Evolutionary conservation across 30 jellyfish, hydroid and myxozoan genomes (phyloP).

Genomic region (Clytia hemisphaerica): DNA sequence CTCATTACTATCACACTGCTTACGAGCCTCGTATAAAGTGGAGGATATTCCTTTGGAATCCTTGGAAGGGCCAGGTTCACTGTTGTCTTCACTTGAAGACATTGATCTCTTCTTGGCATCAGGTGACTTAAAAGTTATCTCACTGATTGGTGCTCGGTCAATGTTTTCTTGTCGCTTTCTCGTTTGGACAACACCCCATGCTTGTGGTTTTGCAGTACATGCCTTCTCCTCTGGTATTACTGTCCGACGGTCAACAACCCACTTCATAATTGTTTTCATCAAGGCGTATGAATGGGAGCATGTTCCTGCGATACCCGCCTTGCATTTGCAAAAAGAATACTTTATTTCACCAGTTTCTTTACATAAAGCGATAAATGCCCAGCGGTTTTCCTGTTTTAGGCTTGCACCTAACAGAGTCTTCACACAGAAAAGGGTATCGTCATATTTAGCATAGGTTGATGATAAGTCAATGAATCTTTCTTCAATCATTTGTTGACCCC

Average conservation of each 20-base stretch:
- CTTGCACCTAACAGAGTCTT: slow-evolving; percentile 4
- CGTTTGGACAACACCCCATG: slow-evolving; percentile 9
- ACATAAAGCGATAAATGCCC: slow-evolving; percentile 8
- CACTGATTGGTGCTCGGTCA: background rate
- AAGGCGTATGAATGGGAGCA: slow-evolving; percentile 20
- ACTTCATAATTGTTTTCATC: slow-evolving; percentile 1
- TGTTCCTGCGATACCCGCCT: slow-evolving; percentile 15
- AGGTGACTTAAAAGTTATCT: background rate
- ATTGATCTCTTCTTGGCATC: background rate
- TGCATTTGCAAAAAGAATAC: slow-evolving; percentile 2
- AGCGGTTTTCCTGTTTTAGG: slow-evolving; percentile 7
- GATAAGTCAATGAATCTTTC: slow-evolving; percentile 12
- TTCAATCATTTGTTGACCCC: slow-evolving; percentile 17
- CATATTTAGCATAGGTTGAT: slow-evolving; percentile 3
- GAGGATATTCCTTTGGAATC: background rate
- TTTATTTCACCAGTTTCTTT: slow-evolving; percentile 1
- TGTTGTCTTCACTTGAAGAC: background rate
- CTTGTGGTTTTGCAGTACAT: slow-evolving; percentile 11
- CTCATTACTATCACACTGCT: background rate
- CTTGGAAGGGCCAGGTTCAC: background rate
- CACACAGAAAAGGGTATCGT: background rate
- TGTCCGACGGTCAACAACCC: slow-evolving; percentile 12
- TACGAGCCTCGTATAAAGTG: background rate
- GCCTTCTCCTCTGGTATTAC: slow-evolving; percentile 16
- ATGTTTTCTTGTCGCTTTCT: slow-evolving; percentile 12